Evolutionary conservation across 2,797 vertebrate species (phyloP).

Genomic region (Pteronotus mesoamericanus): DNA sequence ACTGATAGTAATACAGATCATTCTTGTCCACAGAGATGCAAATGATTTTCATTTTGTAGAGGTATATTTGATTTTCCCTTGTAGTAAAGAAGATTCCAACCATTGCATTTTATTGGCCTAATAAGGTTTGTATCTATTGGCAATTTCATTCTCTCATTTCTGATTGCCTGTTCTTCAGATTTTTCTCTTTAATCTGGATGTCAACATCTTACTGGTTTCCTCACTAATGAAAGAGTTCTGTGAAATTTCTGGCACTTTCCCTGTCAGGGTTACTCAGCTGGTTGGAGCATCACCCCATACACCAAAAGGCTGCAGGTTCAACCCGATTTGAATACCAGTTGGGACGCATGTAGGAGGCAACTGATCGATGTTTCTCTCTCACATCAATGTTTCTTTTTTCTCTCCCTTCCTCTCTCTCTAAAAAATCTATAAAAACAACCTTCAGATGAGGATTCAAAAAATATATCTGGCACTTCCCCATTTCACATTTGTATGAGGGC

Average conservation of each 20-base stretch:
- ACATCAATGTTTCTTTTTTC: no score
- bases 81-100: background rate
- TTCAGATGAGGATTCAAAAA: background rate
- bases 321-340: no score
- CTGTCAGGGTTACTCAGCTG: no score
- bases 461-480: background rate
- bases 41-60: background rate
- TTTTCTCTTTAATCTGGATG: constrained; percentile 8
- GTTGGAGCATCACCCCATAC: no score
- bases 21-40: constrained; percentile 4
- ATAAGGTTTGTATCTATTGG: background rate
- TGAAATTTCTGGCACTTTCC: background rate
- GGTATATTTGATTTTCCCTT: background rate
- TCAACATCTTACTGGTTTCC: background rate
- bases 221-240: background rate
- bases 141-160: background rate
- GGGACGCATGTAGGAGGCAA: no score
- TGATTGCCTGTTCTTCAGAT: background rate
- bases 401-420: no score
- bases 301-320: no score
- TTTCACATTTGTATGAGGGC: background rate
- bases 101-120: background rate
- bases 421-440: background rate
- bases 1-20: background rate
- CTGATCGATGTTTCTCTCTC: no score